phyloP scores from a whole-genome alignment of 2,113 vertebrate genomes.

The Malurus alboscapulatus region DNA sequence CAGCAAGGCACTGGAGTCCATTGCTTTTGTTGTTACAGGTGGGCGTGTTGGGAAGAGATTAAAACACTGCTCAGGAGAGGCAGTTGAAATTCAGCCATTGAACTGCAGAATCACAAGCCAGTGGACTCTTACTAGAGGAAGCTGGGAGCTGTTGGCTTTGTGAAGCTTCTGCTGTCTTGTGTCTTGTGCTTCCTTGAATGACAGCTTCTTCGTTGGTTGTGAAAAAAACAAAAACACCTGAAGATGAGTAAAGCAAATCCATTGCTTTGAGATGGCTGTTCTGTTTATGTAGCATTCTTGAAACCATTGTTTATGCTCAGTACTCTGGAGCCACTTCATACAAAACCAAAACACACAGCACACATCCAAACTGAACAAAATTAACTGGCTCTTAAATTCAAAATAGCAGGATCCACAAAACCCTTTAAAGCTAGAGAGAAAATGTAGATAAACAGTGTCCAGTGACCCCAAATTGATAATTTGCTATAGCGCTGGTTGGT shows the following conservation, averaged over 20 bases:
- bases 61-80: background rate
- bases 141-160: background rate
- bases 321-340: background rate
- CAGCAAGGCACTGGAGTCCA: background rate
- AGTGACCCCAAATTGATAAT: background rate
- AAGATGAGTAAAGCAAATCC: background rate
- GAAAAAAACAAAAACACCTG: background rate
- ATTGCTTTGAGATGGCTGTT: background rate
- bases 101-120: background rate
- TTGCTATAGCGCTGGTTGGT: background rate
- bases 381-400: background rate
- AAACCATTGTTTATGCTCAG: background rate
- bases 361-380: background rate
- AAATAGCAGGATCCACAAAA: background rate
- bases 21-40: background rate
- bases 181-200: background rate
- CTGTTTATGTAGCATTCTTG: background rate
- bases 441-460: background rate
- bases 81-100: rapidly evolving
- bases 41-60: background rate
- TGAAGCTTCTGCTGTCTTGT: background rate
- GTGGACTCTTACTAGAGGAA: background rate
- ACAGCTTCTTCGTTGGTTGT: background rate
- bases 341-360: background rate
- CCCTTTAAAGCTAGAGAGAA: background rate